These are phyloP conservation scores for Cylloceria caligata DNA, from an alignment of 2,888 invertebrate species.

Conservation along the genomic window DNA sequence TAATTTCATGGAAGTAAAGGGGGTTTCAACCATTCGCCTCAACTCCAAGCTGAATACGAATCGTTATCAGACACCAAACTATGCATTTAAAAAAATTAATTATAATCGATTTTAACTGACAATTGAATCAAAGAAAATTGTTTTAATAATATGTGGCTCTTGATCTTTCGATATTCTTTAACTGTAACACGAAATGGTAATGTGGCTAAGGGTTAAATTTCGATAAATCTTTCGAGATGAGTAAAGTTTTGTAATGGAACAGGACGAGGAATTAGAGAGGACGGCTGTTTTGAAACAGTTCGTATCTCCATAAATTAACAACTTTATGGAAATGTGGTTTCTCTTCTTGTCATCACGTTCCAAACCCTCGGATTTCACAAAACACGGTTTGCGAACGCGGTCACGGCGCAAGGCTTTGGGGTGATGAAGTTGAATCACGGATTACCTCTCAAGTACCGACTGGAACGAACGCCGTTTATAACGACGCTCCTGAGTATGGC, in stretches of 20 bases:
- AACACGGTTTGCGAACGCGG: constrained; percentile 18
- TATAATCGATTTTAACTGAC: too few species aligned
- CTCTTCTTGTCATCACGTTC: constrained; percentile 10
- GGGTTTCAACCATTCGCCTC: background rate
- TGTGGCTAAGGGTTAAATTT: background rate
- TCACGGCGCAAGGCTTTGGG: background rate
- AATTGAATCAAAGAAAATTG: too few species aligned
- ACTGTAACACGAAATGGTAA: background rate
- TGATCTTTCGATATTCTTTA: background rate
- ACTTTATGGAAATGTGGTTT: constrained; percentile 18
- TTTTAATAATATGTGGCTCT: too few species aligned
- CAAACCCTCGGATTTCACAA: constrained; percentile 10
- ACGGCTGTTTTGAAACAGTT: background rate
- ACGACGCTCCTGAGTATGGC: background rate
- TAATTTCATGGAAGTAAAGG: background rate
- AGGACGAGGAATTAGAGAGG: background rate
- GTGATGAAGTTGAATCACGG: constrained; percentile 9
- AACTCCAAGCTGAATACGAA: background rate
- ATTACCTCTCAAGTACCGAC: constrained; percentile 5
- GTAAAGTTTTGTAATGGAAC: constrained; percentile 7
- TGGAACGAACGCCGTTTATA: background rate
- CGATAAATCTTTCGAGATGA: background rate
- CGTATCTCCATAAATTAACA: constrained; percentile 28
- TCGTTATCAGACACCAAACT: too few species aligned
- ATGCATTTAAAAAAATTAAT: too few species aligned